Percentiles rank a stretch among this genome's conserved stretches.
Evolutionary conservation across 1,140 invertebrate genomes (phyloP).

Genomic region (Drosophila sp.): DNA sequence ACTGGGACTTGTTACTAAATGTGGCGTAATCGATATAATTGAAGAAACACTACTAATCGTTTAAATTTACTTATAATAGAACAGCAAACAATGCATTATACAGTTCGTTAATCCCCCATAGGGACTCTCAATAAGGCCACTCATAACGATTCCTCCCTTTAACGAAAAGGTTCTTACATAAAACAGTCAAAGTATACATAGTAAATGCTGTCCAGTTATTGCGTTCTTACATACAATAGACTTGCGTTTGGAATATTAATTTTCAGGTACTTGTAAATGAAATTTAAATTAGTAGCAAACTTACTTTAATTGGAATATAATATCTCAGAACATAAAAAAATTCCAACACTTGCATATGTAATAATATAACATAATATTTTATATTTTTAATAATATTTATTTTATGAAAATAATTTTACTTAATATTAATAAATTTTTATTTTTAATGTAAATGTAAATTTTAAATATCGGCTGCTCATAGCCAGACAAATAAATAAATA

Average conservation of each 20-base stretch:
- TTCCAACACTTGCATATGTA: not conserved
- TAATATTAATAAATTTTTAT: too few species aligned
- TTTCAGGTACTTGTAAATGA: not conserved
- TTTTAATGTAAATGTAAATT: too few species aligned
- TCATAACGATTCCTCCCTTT: too few species aligned
- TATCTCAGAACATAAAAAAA: not conserved
- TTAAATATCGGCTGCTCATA: too few species aligned
- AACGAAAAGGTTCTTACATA: too few species aligned
- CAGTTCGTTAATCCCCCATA: not conserved
- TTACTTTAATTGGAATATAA: conserved; percentile 15
- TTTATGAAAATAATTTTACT: too few species aligned
- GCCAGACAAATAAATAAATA: too few species aligned
- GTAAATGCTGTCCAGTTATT: not conserved
- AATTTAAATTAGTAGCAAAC: not conserved
- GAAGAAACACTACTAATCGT: not conserved
- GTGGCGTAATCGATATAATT: not conserved
- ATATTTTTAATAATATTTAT: too few species aligned
- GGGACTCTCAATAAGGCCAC: not conserved
- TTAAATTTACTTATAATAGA: not conserved
- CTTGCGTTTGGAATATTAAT: not conserved
- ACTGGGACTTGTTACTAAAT: not conserved
- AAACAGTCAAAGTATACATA: not conserved
- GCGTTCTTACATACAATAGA: not conserved
- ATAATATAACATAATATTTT: too few species aligned
- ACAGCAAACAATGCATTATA: not conserved